Percentiles rank a stretch among this genome's conserved stretches.
phyloP scores from a whole-genome alignment of 2,888 invertebrate species.

The Campoletis raptor region DNA sequence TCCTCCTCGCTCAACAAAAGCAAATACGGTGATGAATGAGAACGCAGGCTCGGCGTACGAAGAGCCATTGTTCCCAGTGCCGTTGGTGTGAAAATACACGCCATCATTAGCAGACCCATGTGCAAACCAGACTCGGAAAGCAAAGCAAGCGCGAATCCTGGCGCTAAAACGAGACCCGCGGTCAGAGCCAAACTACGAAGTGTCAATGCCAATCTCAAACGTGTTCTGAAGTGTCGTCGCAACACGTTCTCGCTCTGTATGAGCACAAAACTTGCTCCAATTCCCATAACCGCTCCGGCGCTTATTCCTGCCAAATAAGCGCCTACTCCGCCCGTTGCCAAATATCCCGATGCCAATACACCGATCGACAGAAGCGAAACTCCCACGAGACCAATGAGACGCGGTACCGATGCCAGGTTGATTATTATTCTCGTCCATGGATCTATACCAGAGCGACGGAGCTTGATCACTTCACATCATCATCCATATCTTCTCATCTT shows the following conservation, averaged over 20 bases:
- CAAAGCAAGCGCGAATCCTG: slow-evolving; percentile 74
- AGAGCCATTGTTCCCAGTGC: slow-evolving; percentile 75
- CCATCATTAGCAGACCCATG: slow-evolving; percentile 75
- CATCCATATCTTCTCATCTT: slow-evolving; percentile 37
- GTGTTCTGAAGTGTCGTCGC: slow-evolving; percentile 76
- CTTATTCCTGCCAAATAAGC: slow-evolving; percentile 80
- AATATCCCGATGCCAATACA: slow-evolving; percentile 79
- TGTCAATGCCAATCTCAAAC: slow-evolving; percentile 73
- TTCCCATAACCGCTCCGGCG: slow-evolving; percentile 81
- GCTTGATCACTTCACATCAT: slow-evolving; percentile 55
- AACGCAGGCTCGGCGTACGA: slow-evolving; percentile 66
- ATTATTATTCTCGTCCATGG: slow-evolving; percentile 87
- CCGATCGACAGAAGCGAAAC: slow-evolving; percentile 77
- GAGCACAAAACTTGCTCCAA: slow-evolving; percentile 79
- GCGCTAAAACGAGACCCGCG: slow-evolving; percentile 75
- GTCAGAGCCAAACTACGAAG: slow-evolving; percentile 76
- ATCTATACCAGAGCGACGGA: slow-evolving; percentile 83
- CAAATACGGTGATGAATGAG: slow-evolving; percentile 73
- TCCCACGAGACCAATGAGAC: slow-evolving; percentile 79
- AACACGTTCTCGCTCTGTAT: slow-evolving; percentile 77
- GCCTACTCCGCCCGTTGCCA: slow-evolving; percentile 81
- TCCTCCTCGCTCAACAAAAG: slow-evolving; percentile 76
- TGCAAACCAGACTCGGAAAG: slow-evolving; percentile 72
- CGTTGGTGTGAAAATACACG: slow-evolving; percentile 76
- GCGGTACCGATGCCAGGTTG: slow-evolving; percentile 79